A percentile compares a stretch with the other conserved stretches of the same genome.
phyloP scores from a whole-genome alignment of 1,140 invertebrate species.

The Ctenoplectra terminalis region DNA sequence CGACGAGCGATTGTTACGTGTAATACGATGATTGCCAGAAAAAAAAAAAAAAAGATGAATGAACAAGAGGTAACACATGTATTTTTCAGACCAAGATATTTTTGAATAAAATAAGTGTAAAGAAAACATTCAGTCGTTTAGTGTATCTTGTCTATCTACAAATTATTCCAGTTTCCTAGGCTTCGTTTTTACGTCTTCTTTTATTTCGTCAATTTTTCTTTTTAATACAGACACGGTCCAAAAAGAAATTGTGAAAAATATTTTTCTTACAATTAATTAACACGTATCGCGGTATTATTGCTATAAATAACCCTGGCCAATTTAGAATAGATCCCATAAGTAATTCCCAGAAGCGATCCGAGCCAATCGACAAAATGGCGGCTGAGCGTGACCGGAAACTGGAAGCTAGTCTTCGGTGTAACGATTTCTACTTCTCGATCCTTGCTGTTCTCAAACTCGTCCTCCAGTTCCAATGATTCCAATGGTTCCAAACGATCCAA shows the following conservation, averaged over 20 bases:
- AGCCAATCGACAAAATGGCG: conserved; percentile 73
- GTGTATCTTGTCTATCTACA: too few species aligned
- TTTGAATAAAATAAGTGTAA: conserved; percentile 81
- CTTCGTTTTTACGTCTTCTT: neutral
- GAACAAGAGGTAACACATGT: conserved; percentile 69
- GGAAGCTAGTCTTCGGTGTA: conserved; percentile 47
- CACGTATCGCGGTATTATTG: conserved; percentile 19
- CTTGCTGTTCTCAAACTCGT: conserved; percentile 46
- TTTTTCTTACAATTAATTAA: neutral
- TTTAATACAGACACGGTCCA: neutral
- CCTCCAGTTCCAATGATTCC: conserved; percentile 64
- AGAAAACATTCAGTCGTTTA: conserved; percentile 49
- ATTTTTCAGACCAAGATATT: conserved; percentile 81
- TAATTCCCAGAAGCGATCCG: conserved; percentile 64
- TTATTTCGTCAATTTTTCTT: neutral
- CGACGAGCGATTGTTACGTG: conserved; percentile 72
- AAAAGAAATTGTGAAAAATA: neutral
- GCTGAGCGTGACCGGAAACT: conserved; percentile 62
- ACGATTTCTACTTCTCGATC: conserved; percentile 61
- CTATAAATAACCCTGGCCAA: conserved; percentile 49
- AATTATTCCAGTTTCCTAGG: too few species aligned
- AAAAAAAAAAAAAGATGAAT: conserved; percentile 61
- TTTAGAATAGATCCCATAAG: conserved; percentile 68
- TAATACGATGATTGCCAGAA: conserved; percentile 77
- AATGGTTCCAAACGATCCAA: conserved; percentile 62